phyloP scores from a whole-genome alignment of 2,888 invertebrate species.

The Lasioglossum vierecki region DNA sequence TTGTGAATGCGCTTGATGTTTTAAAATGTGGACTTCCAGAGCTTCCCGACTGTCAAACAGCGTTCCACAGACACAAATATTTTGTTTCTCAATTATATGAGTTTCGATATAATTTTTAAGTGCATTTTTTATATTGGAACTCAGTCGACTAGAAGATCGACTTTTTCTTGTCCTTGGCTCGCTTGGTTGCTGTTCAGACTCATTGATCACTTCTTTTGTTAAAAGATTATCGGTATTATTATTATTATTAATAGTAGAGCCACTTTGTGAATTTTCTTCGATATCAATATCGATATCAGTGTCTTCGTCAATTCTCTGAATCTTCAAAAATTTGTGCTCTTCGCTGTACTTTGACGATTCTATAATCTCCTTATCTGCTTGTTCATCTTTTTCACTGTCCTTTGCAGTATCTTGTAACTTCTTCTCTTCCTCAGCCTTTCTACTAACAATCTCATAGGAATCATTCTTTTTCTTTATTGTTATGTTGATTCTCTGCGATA shows the following conservation, averaged over 20 bases:
- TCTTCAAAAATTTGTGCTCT: slow-evolving; percentile 71
- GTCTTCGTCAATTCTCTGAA: slow-evolving; percentile 72
- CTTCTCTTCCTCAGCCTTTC: slow-evolving; percentile 68
- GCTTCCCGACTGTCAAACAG: slow-evolving; percentile 61
- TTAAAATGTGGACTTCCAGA: slow-evolving; percentile 56
- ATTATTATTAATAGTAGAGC: slow-evolving; percentile 14
- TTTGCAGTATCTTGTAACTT: slow-evolving; percentile 59
- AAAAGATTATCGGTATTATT: slow-evolving; percentile 2
- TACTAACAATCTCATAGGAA: slow-evolving; percentile 81
- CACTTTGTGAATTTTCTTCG: slow-evolving; percentile 67
- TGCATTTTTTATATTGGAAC: background rate
- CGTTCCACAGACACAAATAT: slow-evolving; percentile 66
- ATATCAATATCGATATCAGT: slow-evolving; percentile 76
- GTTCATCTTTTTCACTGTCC: slow-evolving; percentile 38
- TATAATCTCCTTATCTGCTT: background rate
- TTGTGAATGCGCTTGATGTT: slow-evolving; percentile 48
- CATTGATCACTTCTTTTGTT: background rate
- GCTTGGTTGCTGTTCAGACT: background rate
- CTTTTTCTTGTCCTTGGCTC: background rate
- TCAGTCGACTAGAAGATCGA: background rate
- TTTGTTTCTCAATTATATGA: background rate
- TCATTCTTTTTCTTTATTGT: slow-evolving; percentile 82
- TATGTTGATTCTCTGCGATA: slow-evolving; percentile 75
- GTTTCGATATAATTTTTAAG: background rate
- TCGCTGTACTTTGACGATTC: slow-evolving; percentile 68